phyloP scores from a whole-genome alignment of 2,888 invertebrate genomes.

The Parnassius smintheus region DNA sequence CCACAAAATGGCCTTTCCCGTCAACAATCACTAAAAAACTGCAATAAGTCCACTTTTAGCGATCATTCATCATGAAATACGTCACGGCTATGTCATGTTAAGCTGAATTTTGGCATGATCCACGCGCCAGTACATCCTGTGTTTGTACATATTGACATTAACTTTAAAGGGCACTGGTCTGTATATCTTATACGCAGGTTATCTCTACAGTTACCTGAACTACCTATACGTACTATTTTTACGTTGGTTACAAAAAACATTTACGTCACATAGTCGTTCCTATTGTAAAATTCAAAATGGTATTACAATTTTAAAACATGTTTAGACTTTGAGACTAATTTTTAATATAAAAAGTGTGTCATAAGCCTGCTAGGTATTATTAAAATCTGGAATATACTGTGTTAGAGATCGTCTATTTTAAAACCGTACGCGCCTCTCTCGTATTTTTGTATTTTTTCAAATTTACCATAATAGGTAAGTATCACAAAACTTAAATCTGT shows the following conservation, averaged over 20 bases:
- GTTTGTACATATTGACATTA: slow-evolving; percentile 19
- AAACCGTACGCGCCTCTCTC: too few species aligned
- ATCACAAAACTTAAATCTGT: too few species aligned
- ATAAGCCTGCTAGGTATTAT: too few species aligned
- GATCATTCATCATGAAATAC: slow-evolving; percentile 19
- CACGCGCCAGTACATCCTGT: slow-evolving; percentile 11
- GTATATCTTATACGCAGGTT: background rate
- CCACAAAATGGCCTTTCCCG: background rate
- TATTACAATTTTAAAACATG: too few species aligned
- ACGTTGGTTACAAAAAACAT: background rate
- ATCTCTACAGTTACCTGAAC: slow-evolving; percentile 12
- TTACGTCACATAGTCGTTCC: background rate
- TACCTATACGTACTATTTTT: background rate
- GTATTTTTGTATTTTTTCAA: too few species aligned
- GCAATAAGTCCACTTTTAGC: background rate
- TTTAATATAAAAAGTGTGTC: too few species aligned
- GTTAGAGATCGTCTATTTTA: too few species aligned
- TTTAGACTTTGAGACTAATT: too few species aligned
- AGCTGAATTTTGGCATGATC: slow-evolving; percentile 6
- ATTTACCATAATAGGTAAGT: too few species aligned
- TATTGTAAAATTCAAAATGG: too few species aligned
- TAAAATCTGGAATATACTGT: too few species aligned
- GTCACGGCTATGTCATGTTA: slow-evolving; percentile 16
- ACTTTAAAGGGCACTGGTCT: slow-evolving; percentile 3
- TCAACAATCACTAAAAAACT: background rate